Evolutionary conservation across 2,797 vertebrate genomes (phyloP), one percentile per base, ranked within the genome.

Genomic region (Nyctibius grandis): DNA sequence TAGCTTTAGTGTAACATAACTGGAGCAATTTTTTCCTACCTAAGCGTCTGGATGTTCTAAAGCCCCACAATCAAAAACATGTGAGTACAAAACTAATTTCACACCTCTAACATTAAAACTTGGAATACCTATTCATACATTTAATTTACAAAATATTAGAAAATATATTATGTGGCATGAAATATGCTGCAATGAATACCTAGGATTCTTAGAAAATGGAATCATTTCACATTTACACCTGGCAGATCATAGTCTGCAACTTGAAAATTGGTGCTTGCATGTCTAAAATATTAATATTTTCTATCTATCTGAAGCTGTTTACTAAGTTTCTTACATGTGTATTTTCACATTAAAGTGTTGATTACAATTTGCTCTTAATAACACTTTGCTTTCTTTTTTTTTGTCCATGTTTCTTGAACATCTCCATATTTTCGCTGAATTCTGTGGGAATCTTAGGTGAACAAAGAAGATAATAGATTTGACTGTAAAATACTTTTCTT

Each of bases 21-120:
- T 72, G 68, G 78, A 92, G 38, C 67, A 89, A n/a, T 96, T 82
- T 90, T 93, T 80, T 84, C 61, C 78, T 72, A 70, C 75, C 77
- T 93, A 91, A 57, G 45, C 60, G 97, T 88, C 64, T 44, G 75
- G 92, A 91, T 93, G 31, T 92, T 97, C 95, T 93, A 93, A 96
- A 97, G 96, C 90, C 80, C 40, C 80, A 64, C 53, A 95, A 95
- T 76, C 28, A 56, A 96, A 98, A 89, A 53, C 75, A 4, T 77
- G 93, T 77, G 47, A 81, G 31, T 92, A 91, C 50, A 95, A 81
- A 97, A 96, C 81, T 95, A 96, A 97, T 97, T 97, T 98, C 96
- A 95, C 93, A 98, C 95, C 75, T 97, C 86, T 81, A 92, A 65
- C 42, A 75, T 65, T 94, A 95, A 95, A 97, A 89, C 60, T 61